These are phyloP conservation scores for Mionectes macconnelli DNA, from an alignment of 2,113 vertebrate genomes.

Conservation along the genomic window DNA sequence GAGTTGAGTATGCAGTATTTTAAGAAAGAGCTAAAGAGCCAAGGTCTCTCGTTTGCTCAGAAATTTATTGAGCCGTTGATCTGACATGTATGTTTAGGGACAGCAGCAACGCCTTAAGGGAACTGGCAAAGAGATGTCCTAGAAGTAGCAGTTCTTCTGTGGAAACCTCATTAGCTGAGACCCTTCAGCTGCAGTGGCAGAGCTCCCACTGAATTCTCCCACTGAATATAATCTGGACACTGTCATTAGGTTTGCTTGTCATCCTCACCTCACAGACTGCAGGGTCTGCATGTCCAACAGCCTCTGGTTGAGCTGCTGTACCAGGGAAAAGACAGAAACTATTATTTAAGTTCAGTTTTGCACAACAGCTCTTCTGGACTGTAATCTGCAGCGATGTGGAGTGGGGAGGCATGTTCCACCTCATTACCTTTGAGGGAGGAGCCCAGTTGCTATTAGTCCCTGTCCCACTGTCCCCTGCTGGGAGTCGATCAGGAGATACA, in stretches of 20 bases:
- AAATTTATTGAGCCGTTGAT: background rate
- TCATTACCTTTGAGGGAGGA: background rate
- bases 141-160: conserved; percentile 8
- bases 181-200: background rate
- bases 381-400: background rate
- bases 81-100: conserved; percentile 2
- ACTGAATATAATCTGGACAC: background rate
- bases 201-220: background rate
- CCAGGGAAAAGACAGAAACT: background rate
- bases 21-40: background rate
- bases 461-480: background rate
- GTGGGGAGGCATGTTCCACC: fast-evolving
- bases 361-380: background rate
- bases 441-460: background rate
- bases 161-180: conserved; percentile 11
- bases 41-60: background rate
- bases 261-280: background rate
- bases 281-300: background rate
- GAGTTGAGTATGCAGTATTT: background rate
- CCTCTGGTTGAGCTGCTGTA: background rate
- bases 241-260: background rate
- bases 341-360: background rate
- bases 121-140: background rate
- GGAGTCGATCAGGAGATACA: background rate
- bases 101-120: background rate